Evolutionary conservation across 1,140 invertebrate genomes (phyloP), one percentile per base, ranked within the genome.

Genomic region (Meloidogyne exigua): DNA sequence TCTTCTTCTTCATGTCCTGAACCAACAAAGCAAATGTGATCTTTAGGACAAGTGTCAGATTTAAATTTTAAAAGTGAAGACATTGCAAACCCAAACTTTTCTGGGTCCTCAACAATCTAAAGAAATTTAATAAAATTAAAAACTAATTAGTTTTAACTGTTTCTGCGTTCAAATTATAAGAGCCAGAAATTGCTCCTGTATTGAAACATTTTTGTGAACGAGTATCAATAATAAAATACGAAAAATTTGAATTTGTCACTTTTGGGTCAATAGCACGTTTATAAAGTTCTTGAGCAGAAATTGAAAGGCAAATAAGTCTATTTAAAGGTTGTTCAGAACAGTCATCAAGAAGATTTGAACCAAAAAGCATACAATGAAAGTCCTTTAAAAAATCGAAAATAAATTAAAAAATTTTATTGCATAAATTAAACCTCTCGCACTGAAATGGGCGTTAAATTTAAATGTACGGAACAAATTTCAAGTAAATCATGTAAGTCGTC

Each of bases 401-500:
- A 39, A 9, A 9, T 0, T 9, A 39, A 39, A 39, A 39, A 39
- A 39, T 39, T 39, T 39, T 7, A 39, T 39, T 4, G 9, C 18
- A 18, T 44, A 32, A 49, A 49, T 18, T 26, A 13, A 23, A 78
- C 77, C 79, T 91, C 87, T 92, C 92, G 88, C 93, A 92, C 86
- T 96, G 97, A 68, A 94, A 96, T 76, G 91, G 91, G 21, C 95
- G 96, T 32, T n/a, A 95, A 98, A 93, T 95, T 66, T 92, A 89
- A 13, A 92, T 97, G 89, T 96, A 96, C 88, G 95, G 93, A 23
- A 75, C 81, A 74, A 94, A 99, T 89, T 0, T 94, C 93, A 89
- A 95, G 96, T 88, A 99, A 96, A 89, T 99, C 96, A 36, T 92
- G 91, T n/a, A 98, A 93, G 90, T 99, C 96, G 83, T 95, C 94